Evolutionary conservation across 2,797 vertebrate species (phyloP).

Genomic region (Acridotheres tristis): DNA sequence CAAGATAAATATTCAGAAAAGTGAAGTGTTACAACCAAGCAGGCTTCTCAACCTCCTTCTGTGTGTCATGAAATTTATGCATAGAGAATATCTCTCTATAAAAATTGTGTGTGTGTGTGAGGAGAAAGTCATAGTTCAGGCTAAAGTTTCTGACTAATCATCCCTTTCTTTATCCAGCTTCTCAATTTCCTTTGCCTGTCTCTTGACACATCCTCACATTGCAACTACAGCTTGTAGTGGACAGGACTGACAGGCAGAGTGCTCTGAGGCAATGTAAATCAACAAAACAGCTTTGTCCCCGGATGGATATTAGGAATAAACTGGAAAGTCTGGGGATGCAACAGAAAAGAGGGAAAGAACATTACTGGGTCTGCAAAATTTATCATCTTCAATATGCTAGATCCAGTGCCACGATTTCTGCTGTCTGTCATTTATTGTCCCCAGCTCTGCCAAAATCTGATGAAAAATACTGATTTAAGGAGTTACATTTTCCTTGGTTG

Average conservation of each 20-base stretch:
- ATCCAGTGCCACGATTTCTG: not conserved
- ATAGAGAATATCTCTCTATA: not conserved
- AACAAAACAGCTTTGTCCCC: not conserved
- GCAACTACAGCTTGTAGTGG: not conserved
- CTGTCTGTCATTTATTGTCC: not conserved
- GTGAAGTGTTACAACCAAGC: not conserved
- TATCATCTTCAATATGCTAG: not conserved
- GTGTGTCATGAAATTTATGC: not conserved
- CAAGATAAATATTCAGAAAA: not conserved
- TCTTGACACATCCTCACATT: not conserved
- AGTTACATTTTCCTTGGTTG: not conserved
- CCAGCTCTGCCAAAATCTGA: not conserved
- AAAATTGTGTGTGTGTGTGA: accelerated
- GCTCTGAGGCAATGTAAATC: not conserved
- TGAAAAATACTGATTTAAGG: not conserved
- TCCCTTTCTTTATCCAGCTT: not conserved
- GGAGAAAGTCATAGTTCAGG: not conserved
- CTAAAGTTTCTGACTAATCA: not conserved
- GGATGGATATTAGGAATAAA: not conserved
- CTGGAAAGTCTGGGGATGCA: not conserved
- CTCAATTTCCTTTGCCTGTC: not conserved
- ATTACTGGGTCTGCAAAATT: not conserved
- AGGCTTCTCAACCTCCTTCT: not conserved
- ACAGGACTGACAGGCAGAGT: not conserved
- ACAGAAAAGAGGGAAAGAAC: not conserved